Conservation (phyloP, 1,140 invertebrate genomes). For the Cyclina sinensis region DNA sequence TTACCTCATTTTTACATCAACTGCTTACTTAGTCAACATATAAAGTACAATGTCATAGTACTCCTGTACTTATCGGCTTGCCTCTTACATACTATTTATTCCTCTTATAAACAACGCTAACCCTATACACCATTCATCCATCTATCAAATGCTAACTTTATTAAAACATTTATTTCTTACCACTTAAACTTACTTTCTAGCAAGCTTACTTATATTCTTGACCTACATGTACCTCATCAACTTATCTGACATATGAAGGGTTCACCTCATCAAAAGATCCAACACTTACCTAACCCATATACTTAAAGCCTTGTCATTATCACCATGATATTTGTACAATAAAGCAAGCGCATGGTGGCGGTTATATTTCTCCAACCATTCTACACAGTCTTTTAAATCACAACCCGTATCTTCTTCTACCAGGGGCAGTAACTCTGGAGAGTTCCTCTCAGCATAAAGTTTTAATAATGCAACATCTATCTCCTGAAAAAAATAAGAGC, state of each 20-base stretch:
- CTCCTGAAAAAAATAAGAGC: constrained; percentile 80
- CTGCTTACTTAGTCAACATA: too few relatives aligned
- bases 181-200: too few relatives aligned
- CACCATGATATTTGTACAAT: constrained; percentile 84
- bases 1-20: too few relatives aligned
- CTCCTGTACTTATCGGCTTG: too few relatives aligned
- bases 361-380: constrained; percentile 84
- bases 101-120: too few relatives aligned
- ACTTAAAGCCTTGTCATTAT: constrained; percentile 86
- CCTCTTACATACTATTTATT: too few relatives aligned
- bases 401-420: constrained; percentile 85
- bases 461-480: constrained; percentile 87
- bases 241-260: neutral
- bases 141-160: too few relatives aligned
- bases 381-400: constrained; percentile 86
- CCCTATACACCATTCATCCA: too few relatives aligned
- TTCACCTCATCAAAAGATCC: neutral
- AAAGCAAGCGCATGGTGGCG: constrained; percentile 86
- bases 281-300: constrained; percentile 84
- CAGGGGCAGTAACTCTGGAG: constrained; percentile 83
- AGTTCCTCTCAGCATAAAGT: constrained; percentile 86
- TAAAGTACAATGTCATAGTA: too few relatives aligned
- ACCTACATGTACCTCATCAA: neutral
- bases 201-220: too few relatives aligned
- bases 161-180: too few relatives aligned